phyloP scores from a whole-genome alignment of 1,140 invertebrate species.

The honey bee (Apis mellifera) region Amel_HAv3.1 CM009941.2:4313501-4314000 shows the following conservation, averaged over 20 bases:
- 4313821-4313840: constrained; percentile 84
- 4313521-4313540: constrained; percentile 96
- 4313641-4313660: constrained; percentile 83
- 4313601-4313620: constrained; percentile 87
- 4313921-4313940: constrained; percentile 84
- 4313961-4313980: constrained; percentile 59
- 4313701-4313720: constrained; percentile 89
- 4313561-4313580: constrained; percentile 86
- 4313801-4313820: constrained; percentile 92
- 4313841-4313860: constrained; percentile 71
- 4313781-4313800: constrained; percentile 84
- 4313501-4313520: constrained; percentile 84
- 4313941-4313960: constrained; percentile 86
- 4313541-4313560: constrained; percentile 88
- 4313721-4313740: constrained; percentile 88
- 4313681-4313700: constrained; percentile 96
- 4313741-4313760: constrained; percentile 88
- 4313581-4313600: constrained; percentile 82
- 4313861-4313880: constrained; percentile 91
- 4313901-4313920: constrained; percentile 91
- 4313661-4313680: constrained; percentile 86
- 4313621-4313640: constrained; percentile 87
- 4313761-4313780: constrained; percentile 82
- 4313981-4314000: not conserved
- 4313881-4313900: constrained; percentile 92